These are phyloP conservation scores for Aricia agestis DNA, from an alignment of 1,140 invertebrate species.

Conservation along the genomic window DNA sequence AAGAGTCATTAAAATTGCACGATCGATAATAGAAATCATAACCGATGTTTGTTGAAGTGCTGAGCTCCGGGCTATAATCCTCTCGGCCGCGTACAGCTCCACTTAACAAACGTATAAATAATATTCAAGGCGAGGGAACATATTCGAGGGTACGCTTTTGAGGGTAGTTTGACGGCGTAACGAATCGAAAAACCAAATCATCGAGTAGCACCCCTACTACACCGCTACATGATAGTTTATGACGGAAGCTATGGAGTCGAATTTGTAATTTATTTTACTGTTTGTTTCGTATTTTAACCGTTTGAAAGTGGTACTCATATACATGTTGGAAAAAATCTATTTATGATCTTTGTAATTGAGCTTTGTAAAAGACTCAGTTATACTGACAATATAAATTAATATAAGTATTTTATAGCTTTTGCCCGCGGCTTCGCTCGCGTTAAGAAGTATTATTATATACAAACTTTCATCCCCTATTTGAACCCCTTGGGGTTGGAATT, in stretches of 20 bases:
- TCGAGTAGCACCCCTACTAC: slow-evolving; percentile 73
- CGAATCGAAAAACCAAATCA: slow-evolving; percentile 76
- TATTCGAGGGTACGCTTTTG: slow-evolving; percentile 66
- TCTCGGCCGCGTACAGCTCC: slow-evolving; percentile 61
- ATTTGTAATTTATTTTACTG: slow-evolving; percentile 22
- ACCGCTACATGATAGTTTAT: slow-evolving; percentile 70
- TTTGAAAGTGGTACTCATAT: too few species aligned
- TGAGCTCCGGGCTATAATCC: slow-evolving; percentile 69
- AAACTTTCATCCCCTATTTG: too few species aligned
- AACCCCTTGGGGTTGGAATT: too few species aligned
- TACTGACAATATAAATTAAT: too few species aligned
- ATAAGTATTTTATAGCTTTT: too few species aligned
- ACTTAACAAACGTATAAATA: slow-evolving; percentile 76
- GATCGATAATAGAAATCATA: slow-evolving; percentile 71
- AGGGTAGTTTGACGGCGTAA: slow-evolving; percentile 75
- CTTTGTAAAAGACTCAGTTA: too few species aligned
- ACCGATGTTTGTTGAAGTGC: slow-evolving; percentile 72
- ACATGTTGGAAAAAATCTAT: too few species aligned
- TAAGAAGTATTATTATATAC: too few species aligned
- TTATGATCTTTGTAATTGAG: too few species aligned
- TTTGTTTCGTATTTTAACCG: neutral
- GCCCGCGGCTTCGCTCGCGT: too few species aligned
- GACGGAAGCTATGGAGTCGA: slow-evolving; percentile 42
- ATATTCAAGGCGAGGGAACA: slow-evolving; percentile 74
- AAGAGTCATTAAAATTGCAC: slow-evolving; percentile 46